These are phyloP conservation scores for Vultur gryphus DNA, from an alignment of 2,797 vertebrate species.

Conservation along the genomic window DNA sequence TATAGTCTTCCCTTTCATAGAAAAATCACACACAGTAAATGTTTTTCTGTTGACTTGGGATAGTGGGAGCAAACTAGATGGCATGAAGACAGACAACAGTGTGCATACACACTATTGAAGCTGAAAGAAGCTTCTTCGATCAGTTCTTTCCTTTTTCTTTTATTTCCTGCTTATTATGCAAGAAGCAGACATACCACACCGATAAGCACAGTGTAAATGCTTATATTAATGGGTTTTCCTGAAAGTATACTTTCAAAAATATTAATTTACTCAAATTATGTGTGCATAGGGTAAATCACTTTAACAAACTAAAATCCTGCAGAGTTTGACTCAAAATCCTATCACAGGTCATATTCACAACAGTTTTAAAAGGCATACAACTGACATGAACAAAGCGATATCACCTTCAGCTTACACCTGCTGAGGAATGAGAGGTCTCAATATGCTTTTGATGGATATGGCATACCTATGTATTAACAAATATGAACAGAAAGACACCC, in stretches of 20 bases:
- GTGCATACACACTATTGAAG: neutral
- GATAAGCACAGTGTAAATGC: neutral
- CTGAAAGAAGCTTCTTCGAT: neutral
- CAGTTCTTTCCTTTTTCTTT: neutral
- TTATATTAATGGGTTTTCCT: neutral
- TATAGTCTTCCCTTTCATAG: neutral
- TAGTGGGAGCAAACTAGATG: neutral
- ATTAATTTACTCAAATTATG: neutral
- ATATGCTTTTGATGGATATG: neutral
- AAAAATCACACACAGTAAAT: neutral
- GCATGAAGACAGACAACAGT: neutral
- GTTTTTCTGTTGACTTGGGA: neutral
- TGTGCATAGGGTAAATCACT: neutral
- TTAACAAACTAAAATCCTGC: neutral
- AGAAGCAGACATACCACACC: neutral
- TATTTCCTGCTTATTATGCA: neutral
- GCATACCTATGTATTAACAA: neutral
- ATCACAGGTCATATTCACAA: neutral
- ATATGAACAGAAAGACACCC: neutral
- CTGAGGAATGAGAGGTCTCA: neutral
- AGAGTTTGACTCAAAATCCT: neutral
- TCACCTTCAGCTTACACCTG: neutral
- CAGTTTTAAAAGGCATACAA: neutral
- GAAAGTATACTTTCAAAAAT: neutral
- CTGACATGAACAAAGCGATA: neutral